Base-by-base conservation (phyloP, 2,888 invertebrate genomes). In the Papilio elwesi region DNA sequence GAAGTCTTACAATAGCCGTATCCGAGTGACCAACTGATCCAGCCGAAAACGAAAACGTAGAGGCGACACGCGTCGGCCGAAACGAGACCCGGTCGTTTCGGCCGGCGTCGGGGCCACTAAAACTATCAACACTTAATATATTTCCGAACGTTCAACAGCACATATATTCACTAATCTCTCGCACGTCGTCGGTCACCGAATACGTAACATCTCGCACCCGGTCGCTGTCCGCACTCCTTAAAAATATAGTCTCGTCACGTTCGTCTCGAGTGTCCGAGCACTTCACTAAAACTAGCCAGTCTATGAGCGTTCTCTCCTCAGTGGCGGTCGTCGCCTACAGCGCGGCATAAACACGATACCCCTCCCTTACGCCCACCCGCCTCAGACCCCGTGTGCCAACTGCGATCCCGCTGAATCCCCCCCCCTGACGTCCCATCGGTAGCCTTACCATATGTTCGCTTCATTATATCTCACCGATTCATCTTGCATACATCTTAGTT, bases 201-300 rank as follows among this genome's bases (percentile, higher is more conserved):
- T 87, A 87, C 90, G 87, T 26, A 80, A 81, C 81, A 79, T 79
- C 75, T 76, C 78, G 74, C 79, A 78, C 81, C 81, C 82, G 79
- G 79, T 82, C 83, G 81, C 81, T 79, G 81, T 81, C 79, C 83
- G 80, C 82, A 78, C 77, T 84, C 83, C 83, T 82, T 84, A 84
- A 80, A 82, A 81, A 82, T 83, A 26, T 26, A 84, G 76, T 81
- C 86, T 85, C 82, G 82, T 85, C 86, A 85, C 86, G 86, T 88
- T 87, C 85, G 85, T 82, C 86, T 83, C 81, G 76, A 82, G 87
- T 86, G 91, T 90, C 88, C 87, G 86, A 83, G 86, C 93, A 92
- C 93, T 89, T 90, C 91, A 92, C 92, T 93, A 88, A 90, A 92
- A 87, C 93, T 93, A 93, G 90, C 89, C 93, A 93, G 93, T 93